Evolutionary conservation across 2,113 vertebrate species (phyloP).

Genomic region (Peromyscus californicus): DNA sequence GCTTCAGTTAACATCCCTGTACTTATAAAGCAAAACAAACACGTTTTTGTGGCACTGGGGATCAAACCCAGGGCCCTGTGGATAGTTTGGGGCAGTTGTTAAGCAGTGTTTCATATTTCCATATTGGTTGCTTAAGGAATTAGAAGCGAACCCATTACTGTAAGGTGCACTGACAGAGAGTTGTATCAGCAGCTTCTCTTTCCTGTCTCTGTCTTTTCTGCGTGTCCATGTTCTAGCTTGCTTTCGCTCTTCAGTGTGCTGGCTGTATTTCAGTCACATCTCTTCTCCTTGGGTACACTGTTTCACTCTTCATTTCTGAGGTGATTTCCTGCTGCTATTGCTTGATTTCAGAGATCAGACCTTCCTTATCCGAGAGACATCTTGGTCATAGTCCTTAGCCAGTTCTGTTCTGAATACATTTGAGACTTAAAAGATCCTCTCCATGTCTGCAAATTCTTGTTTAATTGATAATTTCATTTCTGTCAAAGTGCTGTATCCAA

Average conservation of each 20-base stretch:
- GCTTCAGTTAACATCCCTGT: neutral
- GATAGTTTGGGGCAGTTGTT: slow-evolving; percentile 60
- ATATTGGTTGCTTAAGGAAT: slow-evolving; percentile 63
- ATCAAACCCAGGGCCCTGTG: slow-evolving; percentile 1
- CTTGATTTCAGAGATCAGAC: neutral
- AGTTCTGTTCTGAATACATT: slow-evolving; percentile 23
- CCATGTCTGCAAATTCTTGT: neutral
- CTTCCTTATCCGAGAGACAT: neutral
- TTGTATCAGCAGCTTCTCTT: neutral
- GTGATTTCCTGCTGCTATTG: slow-evolving; percentile 19
- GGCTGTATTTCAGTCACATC: neutral
- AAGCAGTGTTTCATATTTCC: slow-evolving; percentile 67
- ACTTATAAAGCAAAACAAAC: neutral
- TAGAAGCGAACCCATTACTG: slow-evolving; percentile 73
- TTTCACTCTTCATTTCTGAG: neutral
- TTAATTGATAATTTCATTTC: neutral
- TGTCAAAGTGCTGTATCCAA: neutral
- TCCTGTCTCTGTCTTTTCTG: neutral
- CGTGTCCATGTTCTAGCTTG: neutral
- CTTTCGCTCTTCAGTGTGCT: neutral
- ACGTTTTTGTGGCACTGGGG: neutral
- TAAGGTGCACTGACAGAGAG: neutral
- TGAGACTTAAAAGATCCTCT: neutral
- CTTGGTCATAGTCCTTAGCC: neutral
- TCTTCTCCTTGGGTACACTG: neutral